Evolutionary conservation across 2,888 invertebrate genomes (phyloP), one percentile per base, ranked within the genome.

Genomic region (Eledona agricola): DNA sequence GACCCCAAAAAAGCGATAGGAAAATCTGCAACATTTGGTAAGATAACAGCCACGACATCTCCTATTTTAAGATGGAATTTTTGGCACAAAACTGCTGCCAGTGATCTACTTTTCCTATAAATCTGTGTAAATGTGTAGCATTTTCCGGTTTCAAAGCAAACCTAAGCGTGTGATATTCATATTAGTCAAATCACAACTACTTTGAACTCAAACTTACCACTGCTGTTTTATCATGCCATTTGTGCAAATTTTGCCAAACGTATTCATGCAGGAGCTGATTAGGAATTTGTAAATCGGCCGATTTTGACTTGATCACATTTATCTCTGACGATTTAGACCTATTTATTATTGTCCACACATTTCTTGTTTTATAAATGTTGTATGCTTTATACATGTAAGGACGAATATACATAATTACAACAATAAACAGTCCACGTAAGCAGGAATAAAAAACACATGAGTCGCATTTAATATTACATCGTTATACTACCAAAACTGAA

Each of bases 1-100:
- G 83, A 79, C 0, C 88, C 90, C 63, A 88, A 66, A 2, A 83
- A 71, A 1, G 83, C 80, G 4, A 88, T 74, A 0, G 85, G 82
- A 65, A 81, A 87, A 71, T 91, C 90, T 0, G 90, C 89, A n/a
- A 85, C 67, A 71, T 91, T 91, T 0, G 89, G 89, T 52, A 89
- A 67, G 67, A 88, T 82, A 3, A 90, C 65, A 0, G 85, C 87
- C 1, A 90, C 70, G 0, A 85, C 80, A 50, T 64, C 66, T 60
- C 89, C 84, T 53, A 81, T 80, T 31, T 72, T 74, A 4, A 88
- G 71, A 46, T 84, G 83, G 35, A 87, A 80, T 66, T 84, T 83
- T 2, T 74, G 78, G 20, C 85, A 79, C 43, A 90, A 37, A 42
- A 67, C 64, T 34, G 57, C 58, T 5, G 67, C 63, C 15, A 89